These are phyloP conservation scores for Microcebus murinus DNA, from an alignment of 2,113 vertebrate species.

Conservation along the genomic window DNA sequence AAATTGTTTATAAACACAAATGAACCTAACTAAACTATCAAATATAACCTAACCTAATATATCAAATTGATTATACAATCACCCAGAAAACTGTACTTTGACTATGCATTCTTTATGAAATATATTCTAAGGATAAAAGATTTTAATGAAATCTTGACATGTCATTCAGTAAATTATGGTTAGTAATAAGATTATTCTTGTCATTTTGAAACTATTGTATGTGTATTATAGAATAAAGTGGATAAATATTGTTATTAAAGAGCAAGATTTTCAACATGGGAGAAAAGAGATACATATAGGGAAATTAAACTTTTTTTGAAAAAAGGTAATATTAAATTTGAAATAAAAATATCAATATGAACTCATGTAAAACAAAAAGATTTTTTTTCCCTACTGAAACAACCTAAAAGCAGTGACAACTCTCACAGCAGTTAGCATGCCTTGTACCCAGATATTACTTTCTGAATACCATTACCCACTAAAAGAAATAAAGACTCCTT, in stretches of 20 bases:
- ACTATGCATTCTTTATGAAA: not conserved
- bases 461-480: not conserved
- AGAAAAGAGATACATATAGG: not conserved
- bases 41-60: not conserved
- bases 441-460: not conserved
- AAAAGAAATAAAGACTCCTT: not conserved
- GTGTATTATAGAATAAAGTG: not conserved
- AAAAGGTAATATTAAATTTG: not conserved
- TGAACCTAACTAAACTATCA: not conserved
- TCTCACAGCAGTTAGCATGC: not conserved
- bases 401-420: not conserved
- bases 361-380: not conserved
- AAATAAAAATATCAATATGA: not conserved
- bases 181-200: not conserved
- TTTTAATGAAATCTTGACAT: not conserved
- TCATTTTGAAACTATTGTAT: slow-evolving; percentile 25
- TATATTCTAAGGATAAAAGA: not conserved
- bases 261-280: not conserved
- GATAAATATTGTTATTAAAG: not conserved
- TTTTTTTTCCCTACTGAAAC: not conserved
- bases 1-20: not conserved
- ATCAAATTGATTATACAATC: not conserved
- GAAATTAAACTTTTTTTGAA: not conserved
- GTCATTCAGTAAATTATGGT: not conserved
- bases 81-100: not conserved